phyloP scores from a whole-genome alignment of 2,113 vertebrate genomes.

The Seriola aureovittata region DNA sequence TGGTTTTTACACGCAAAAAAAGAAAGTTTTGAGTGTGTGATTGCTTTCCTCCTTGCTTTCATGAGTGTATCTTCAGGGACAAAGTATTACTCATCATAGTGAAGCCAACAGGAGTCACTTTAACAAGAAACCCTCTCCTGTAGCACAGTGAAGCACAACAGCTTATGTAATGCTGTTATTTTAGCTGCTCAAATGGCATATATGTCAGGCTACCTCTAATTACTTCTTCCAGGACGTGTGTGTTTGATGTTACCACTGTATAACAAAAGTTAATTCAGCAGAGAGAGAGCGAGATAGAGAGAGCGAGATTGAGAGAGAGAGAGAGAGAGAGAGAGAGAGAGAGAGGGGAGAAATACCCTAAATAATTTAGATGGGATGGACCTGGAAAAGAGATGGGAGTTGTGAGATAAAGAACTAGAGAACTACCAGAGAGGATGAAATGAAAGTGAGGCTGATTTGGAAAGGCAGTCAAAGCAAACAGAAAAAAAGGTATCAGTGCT shows the following conservation, averaged over 20 bases:
- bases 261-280: slow-evolving; percentile 48
- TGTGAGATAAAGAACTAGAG: slow-evolving; percentile 16
- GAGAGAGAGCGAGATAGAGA: slow-evolving; percentile 10
- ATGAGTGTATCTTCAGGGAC: slow-evolving; percentile 46
- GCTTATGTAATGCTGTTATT: slow-evolving; percentile 67
- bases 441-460: not conserved
- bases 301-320: slow-evolving; percentile 24
- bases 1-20: not conserved
- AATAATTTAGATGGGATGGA: slow-evolving; percentile 50
- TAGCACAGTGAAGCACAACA: slow-evolving; percentile 27
- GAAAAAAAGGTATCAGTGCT: not conserved
- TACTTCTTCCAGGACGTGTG: slow-evolving; percentile 37
- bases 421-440: not conserved
- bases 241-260: slow-evolving; percentile 39
- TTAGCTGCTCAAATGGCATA: slow-evolving; percentile 23
- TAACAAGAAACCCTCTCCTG: slow-evolving; percentile 41
- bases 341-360: slow-evolving; percentile 29
- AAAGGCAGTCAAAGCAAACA: slow-evolving; percentile 6
- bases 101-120: slow-evolving; percentile 55
- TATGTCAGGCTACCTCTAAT: slow-evolving; percentile 50
- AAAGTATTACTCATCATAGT: slow-evolving; percentile 58
- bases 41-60: not conserved
- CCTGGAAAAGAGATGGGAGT: slow-evolving; percentile 4
- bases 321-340: slow-evolving; percentile 26
- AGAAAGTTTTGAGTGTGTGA: slow-evolving; percentile 43